Evolutionary conservation across 2,888 invertebrate species (phyloP).

Genomic region (Lamproptera curius): DNA sequence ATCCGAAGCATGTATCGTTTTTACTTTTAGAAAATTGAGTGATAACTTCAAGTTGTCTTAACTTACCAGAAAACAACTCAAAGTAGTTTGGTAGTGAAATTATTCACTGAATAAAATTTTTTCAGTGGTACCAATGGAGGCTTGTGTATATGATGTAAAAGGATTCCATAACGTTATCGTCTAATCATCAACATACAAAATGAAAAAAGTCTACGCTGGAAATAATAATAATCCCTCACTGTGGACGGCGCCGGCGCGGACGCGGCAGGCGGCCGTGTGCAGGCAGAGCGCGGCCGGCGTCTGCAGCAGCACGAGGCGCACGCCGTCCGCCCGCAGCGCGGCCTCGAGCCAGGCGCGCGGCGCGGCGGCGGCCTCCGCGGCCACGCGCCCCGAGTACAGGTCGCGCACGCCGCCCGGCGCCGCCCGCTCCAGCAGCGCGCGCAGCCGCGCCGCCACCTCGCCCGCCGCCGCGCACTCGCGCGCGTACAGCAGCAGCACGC

Average conservation of each 20-base stretch:
- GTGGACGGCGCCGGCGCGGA: constrained; percentile 25
- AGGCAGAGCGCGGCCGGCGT: constrained; percentile 43
- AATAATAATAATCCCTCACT: no score
- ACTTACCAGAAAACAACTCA: no score
- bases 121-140: no score
- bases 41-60: no score
- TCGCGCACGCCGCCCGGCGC: constrained; percentile 41
- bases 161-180: no score
- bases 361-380: constrained; percentile 28
- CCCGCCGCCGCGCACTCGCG: constrained; percentile 55
- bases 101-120: no score
- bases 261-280: constrained; percentile 22
- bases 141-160: no score
- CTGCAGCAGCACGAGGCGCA: constrained; percentile 52
- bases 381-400: constrained; percentile 36
- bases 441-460: constrained; percentile 40
- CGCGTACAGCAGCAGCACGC: constrained; percentile 64
- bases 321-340: constrained; percentile 26
- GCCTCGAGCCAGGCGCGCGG: constrained; percentile 40
- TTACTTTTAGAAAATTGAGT: no score
- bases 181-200: no score
- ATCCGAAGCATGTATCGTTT: no score
- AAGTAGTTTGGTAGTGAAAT: no score
- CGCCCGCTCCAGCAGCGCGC: constrained; percentile 35
- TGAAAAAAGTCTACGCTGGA: no score